Percentiles rank a stretch among this genome's conserved stretches.
Evolutionary conservation across 35 echinoderm and acorn worm genomes (phyloP).

Genomic region (Ptychodera flava): DNA sequence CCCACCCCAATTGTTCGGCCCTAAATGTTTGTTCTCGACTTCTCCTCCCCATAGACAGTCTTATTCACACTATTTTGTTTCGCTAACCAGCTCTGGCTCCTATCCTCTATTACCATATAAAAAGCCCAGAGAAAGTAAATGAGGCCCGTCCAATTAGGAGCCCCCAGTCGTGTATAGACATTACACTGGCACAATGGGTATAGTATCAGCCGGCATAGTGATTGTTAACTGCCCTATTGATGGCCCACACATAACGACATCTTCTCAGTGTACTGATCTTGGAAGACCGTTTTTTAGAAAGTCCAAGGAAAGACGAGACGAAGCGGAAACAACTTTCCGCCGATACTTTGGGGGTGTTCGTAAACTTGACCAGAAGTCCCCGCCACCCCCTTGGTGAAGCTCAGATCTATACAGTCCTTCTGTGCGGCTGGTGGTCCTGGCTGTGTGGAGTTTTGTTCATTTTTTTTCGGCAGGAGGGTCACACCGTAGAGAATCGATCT

Average conservation of each 20-base stretch:
- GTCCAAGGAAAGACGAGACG: not conserved
- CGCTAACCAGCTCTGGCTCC: not conserved
- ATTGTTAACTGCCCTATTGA: slow-evolving; percentile 1
- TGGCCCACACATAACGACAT: not conserved
- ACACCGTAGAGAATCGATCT: not conserved
- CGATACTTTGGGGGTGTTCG: no score
- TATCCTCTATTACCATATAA: not conserved
- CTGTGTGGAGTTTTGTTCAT: no score
- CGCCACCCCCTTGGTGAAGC: no score
- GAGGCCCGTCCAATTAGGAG: not conserved
- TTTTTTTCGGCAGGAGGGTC: not conserved
- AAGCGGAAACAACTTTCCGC: not conserved
- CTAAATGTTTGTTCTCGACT: not conserved
- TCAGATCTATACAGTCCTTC: no score
- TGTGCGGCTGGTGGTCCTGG: no score
- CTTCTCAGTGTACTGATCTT: not conserved
- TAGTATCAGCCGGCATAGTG: not conserved
- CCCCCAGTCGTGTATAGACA: not conserved
- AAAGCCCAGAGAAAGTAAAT: not conserved
- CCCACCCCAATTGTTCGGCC: not conserved
- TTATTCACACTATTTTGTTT: slow-evolving; percentile 2
- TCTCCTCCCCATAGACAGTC: not conserved
- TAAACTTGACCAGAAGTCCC: not conserved
- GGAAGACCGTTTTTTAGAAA: not conserved
- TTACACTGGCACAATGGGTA: not conserved